These are phyloP conservation scores for Tapirus indicus DNA, from an alignment of 2,797 vertebrate species.

Conservation along the genomic window DNA sequence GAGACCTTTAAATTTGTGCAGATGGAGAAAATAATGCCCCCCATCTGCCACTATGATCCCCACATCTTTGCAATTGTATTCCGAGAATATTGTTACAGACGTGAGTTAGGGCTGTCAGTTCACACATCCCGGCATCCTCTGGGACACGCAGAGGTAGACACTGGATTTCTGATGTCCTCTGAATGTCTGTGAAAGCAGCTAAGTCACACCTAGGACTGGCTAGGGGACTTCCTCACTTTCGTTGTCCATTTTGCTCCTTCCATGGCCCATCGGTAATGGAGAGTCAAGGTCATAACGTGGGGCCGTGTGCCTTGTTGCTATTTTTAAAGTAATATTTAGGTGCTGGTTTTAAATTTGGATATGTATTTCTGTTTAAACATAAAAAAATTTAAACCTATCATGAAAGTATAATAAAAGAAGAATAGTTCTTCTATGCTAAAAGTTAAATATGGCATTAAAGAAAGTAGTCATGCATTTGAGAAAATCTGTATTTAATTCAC, in stretches of 20 bases:
- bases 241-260: not conserved
- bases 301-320: not conserved
- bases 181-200: not conserved
- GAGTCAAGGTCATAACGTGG: not conserved
- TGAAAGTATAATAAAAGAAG: not conserved
- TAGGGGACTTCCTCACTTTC: not conserved
- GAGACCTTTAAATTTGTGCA: not conserved
- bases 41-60: not conserved
- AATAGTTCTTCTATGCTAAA: constrained; percentile 36
- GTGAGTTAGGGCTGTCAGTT: not conserved
- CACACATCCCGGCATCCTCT: not conserved
- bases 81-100: not conserved
- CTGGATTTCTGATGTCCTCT: not conserved
- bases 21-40: not conserved
- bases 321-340: constrained; percentile 32
- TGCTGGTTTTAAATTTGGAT: constrained; percentile 30
- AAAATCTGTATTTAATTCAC: constrained; percentile 46
- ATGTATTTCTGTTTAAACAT: constrained; percentile 48
- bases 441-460: constrained; percentile 10
- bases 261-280: not conserved
- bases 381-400: constrained; percentile 24
- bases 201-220: too few species aligned
- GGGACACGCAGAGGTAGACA: not conserved
- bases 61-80: not conserved
- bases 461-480: constrained; percentile 59